Conservation (phyloP, 1,140 invertebrate species). For the Hypsibius dujardini region DNA sequence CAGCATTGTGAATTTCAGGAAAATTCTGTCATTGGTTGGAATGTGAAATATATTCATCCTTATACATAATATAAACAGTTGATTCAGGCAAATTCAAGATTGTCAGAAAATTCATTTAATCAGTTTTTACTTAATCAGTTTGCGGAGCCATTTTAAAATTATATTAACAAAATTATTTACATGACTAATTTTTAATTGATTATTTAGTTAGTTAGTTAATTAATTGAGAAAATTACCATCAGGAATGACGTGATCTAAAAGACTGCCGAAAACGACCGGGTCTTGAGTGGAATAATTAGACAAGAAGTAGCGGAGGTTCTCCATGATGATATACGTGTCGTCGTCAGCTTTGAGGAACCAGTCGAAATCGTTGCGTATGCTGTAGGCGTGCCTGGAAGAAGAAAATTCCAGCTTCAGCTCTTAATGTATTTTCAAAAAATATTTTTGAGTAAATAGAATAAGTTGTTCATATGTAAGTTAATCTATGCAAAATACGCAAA, state of each 20-base stretch:
- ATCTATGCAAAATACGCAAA: too few species aligned
- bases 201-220: conserved; percentile 32
- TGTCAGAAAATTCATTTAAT: neutral
- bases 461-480: too few species aligned
- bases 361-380: neutral
- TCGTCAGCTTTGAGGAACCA: conserved; percentile 25
- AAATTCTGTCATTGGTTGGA: too few species aligned
- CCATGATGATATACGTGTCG: conserved; percentile 62
- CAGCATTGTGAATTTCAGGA: too few species aligned
- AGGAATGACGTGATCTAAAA: conserved; percentile 66
- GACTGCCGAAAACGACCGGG: conserved; percentile 69
- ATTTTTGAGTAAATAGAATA: too few species aligned
- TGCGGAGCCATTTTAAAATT: conserved; percentile 28
- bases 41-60: too few species aligned
- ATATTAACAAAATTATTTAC: too few species aligned
- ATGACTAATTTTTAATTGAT: conserved; percentile 19
- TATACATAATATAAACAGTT: neutral
- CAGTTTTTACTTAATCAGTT: conserved; percentile 29
- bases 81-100: neutral
- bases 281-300: conserved; percentile 47
- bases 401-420: conserved; percentile 6
- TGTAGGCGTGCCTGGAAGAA: neutral
- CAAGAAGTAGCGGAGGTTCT: conserved; percentile 75
- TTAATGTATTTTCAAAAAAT: too few species aligned
- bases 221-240: conserved; percentile 89